These are phyloP conservation scores for Puntigrus tetrazona DNA, from an alignment of 2,113 vertebrate species.

Conservation along the genomic window DNA sequence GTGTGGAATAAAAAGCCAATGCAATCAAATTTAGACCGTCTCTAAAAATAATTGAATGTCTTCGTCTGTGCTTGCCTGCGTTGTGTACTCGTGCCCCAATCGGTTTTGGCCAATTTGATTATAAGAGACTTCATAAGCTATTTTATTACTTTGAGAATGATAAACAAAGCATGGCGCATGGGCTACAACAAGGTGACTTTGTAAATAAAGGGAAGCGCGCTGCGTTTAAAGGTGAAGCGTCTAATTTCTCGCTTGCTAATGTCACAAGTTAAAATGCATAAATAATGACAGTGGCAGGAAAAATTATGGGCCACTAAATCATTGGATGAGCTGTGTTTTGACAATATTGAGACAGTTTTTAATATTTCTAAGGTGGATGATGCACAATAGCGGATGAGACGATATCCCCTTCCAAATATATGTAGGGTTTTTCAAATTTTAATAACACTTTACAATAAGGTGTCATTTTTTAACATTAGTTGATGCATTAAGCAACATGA, in stretches of 20 bases:
- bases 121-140: slow-evolving; percentile 28
- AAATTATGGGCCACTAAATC: not conserved
- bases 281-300: not conserved
- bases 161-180: not conserved
- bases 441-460: too few relatives aligned
- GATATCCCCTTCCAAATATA: too few relatives aligned
- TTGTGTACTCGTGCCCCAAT: not conserved
- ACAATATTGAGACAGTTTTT: not conserved
- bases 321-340: not conserved
- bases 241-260: not conserved
- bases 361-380: not conserved
- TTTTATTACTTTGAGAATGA: slow-evolving; percentile 9
- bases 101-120: slow-evolving; percentile 16
- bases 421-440: too few relatives aligned
- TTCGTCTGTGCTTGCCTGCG: slow-evolving; percentile 15
- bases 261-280: not conserved
- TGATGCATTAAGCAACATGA: too few relatives aligned
- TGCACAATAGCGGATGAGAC: too few relatives aligned
- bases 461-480: too few relatives aligned
- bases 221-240: not conserved
- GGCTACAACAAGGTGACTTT: not conserved
- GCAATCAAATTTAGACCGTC: slow-evolving; percentile 48
- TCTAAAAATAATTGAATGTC: slow-evolving; percentile 43
- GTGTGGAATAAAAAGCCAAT: slow-evolving; percentile 39
- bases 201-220: not conserved